Conservation (phyloP, 2,888 invertebrate species). For the Cryptus viduatorius region DNA sequence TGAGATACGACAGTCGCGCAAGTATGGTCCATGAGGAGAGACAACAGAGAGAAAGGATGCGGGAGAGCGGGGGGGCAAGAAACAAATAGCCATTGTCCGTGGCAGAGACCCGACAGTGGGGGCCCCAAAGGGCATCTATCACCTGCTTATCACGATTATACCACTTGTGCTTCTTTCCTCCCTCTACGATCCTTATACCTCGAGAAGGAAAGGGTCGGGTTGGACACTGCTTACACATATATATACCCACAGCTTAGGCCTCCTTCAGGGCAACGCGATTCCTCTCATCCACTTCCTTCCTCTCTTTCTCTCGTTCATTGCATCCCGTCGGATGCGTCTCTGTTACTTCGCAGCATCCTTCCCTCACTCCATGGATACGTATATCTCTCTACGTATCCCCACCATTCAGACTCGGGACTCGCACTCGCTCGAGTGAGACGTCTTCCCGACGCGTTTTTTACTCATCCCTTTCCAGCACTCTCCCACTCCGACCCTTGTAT, state of each 20-base stretch:
- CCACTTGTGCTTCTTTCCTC: conserved; percentile 80
- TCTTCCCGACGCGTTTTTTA: conserved; percentile 76
- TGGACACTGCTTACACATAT: background rate
- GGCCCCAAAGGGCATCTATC: conserved; percentile 84
- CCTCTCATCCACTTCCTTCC: conserved; percentile 31
- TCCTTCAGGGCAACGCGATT: conserved; percentile 39
- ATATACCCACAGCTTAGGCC: conserved; percentile 29
- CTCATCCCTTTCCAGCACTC: conserved; percentile 59
- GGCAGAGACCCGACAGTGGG: conserved; percentile 79
- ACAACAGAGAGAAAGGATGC: conserved; percentile 38
- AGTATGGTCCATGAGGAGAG: conserved; percentile 18
- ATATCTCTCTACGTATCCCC: background rate
- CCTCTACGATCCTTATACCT: conserved; percentile 47
- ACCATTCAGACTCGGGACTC: conserved; percentile 11
- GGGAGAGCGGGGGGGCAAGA: conserved; percentile 77
- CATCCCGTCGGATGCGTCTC: conserved; percentile 15
- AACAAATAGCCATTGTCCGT: conserved; percentile 85
- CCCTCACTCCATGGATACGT: background rate
- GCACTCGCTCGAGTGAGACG: conserved; percentile 78
- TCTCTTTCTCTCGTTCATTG: conserved; percentile 42
- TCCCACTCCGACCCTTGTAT: conserved; percentile 11
- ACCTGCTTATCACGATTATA: conserved; percentile 85
- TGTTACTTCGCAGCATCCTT: conserved; percentile 48
- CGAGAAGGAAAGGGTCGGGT: conserved; percentile 14
- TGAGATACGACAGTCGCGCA: conserved; percentile 34